phyloP scores from a whole-genome alignment of 2,888 invertebrate species.

The Heteromurus nitidus region DNA sequence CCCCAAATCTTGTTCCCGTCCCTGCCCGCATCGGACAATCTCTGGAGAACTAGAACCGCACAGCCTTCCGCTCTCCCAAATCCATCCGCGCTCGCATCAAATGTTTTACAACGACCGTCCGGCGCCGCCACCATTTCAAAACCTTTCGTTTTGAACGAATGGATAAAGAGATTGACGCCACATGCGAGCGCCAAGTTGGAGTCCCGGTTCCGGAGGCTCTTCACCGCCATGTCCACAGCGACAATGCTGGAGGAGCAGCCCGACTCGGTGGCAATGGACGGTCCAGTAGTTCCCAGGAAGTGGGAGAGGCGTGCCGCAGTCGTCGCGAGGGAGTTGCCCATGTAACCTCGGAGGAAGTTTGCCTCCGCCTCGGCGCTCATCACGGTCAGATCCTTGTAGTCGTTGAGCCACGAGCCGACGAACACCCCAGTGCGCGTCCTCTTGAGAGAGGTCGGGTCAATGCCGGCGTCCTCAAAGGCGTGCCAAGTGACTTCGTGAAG shows the following conservation, averaged over 20 bases:
- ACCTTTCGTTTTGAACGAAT: conserved; percentile 6
- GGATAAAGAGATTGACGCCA: conserved; percentile 62
- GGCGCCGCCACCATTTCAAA: conserved; percentile 29
- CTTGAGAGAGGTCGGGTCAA: not conserved
- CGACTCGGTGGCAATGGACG: conserved; percentile 40
- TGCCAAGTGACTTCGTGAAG: conserved; percentile 9
- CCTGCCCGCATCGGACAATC: conserved; percentile 44
- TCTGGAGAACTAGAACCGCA: conserved; percentile 56
- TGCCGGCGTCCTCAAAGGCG: conserved; percentile 6
- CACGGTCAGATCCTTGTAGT: conserved; percentile 18
- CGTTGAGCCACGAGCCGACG: conserved; percentile 18
- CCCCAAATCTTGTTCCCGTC: conserved; percentile 52
- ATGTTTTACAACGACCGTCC: conserved; percentile 58
- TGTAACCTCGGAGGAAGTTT: conserved; percentile 51
- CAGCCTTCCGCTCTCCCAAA: conserved; percentile 63
- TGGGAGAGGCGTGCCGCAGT: conserved; percentile 56
- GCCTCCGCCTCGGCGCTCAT: not conserved
- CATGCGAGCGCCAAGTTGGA: conserved; percentile 54
- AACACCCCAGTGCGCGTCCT: conserved; percentile 1
- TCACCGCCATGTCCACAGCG: conserved; percentile 58
- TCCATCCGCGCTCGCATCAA: conserved; percentile 61
- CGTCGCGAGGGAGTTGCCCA: conserved; percentile 59
- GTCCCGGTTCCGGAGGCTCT: conserved; percentile 46
- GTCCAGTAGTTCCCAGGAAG: conserved; percentile 62
- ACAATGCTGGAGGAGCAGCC: conserved; percentile 65